These are phyloP conservation scores for Mixornis gularis DNA, from an alignment of 2,113 vertebrate genomes.

Conservation along the genomic window DNA sequence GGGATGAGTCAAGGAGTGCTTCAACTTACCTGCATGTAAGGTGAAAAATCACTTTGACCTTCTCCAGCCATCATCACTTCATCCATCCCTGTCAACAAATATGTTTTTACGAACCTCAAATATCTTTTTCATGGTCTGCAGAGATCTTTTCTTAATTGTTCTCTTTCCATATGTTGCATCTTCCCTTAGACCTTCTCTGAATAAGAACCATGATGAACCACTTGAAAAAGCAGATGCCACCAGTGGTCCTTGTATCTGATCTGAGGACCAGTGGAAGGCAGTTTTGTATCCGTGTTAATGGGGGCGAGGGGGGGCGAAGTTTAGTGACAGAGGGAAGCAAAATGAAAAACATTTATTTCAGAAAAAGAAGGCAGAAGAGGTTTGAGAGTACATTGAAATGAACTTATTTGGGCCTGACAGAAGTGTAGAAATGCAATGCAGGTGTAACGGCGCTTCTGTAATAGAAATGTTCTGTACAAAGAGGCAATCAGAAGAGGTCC, in stretches of 20 bases:
- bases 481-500: background rate
- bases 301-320: rapidly evolving
- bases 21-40: background rate
- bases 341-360: background rate
- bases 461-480: background rate
- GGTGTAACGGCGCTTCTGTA: background rate
- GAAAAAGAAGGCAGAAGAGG: background rate
- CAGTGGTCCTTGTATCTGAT: background rate
- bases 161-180: background rate
- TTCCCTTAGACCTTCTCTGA: background rate
- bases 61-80: background rate
- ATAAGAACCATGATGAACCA: background rate
- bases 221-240: background rate
- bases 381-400: background rate
- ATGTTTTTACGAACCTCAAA: background rate
- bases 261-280: background rate
- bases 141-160: background rate
- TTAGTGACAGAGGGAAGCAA: background rate
- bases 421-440: rapidly evolving
- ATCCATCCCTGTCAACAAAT: background rate
- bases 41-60: background rate
- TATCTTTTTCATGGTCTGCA: background rate
- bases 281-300: background rate
- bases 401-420: background rate
- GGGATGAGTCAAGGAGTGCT: background rate